Conservation (phyloP, 2,113 vertebrate genomes). For the Ursus arctos region DNA sequence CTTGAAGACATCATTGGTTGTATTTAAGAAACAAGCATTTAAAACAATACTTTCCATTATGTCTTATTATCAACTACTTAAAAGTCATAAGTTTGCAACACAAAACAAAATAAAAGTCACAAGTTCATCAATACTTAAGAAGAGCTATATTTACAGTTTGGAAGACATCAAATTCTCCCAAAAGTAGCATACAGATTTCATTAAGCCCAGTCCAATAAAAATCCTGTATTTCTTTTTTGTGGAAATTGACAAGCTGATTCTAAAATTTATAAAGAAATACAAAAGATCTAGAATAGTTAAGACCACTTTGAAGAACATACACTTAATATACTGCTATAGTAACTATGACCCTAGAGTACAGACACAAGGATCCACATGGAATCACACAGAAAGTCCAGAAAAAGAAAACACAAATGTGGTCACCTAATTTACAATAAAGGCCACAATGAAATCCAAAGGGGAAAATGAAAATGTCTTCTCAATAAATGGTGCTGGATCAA, state of each 20-base stretch:
- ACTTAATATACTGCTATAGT: neutral
- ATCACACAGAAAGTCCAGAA: neutral
- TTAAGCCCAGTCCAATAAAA: constrained; percentile 11
- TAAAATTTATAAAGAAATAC: constrained; percentile 27
- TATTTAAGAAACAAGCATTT: constrained; percentile 8
- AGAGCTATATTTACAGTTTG: neutral
- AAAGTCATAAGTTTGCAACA: neutral
- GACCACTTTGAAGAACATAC: neutral
- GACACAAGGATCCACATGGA: neutral
- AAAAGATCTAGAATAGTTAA: neutral
- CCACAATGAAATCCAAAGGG: neutral
- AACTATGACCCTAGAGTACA: neutral
- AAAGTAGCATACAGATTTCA: neutral
- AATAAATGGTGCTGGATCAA: constrained; percentile 6
- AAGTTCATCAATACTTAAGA: constrained; percentile 34
- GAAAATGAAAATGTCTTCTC: constrained; percentile 4
- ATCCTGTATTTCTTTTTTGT: constrained; percentile 35
- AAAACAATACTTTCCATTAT: neutral
- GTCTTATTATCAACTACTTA: constrained; percentile 33
- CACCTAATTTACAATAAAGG: neutral
- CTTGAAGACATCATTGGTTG: neutral
- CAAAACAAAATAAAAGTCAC: neutral
- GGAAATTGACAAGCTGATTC: neutral
- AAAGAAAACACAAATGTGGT: neutral
- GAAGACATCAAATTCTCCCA: neutral